Base-by-base conservation (phyloP, 1,140 invertebrate species). In the Armadillidium nasatum region DNA sequence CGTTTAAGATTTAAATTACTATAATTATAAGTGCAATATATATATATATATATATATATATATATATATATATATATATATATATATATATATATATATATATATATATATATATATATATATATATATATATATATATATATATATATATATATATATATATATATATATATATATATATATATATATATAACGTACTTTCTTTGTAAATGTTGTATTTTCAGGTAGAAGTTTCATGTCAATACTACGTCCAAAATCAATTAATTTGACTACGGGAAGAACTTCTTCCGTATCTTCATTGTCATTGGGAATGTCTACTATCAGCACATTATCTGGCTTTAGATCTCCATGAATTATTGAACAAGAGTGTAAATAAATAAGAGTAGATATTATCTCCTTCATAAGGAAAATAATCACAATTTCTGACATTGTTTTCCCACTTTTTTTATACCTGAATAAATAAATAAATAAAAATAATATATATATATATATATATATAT, bases 271-370 rank as follows among this genome's bases (percentile, higher is more conserved):
- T 19, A 72, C 75, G 6, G 43, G 23, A 7, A 74, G 78, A 33
- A 33, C 6, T 33, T 33, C 33, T 3, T 33, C 33, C 1, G 33
- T 3, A 33, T 33, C 33, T 33, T 1, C 33, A n/a, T 69, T 69
- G 44, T 23, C 44, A n/a, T 71, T 69, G 6, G 15, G 10, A 33
- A 21, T 45, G 72, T 80, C 54, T 3, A 81, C 45, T 10, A 67
- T 50, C 19, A 80, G 79, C 67, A 79, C 74, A 21, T 99, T 99
- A 84, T 99, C 96, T 0, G 96, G 95, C 85, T 98, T 99, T 60
- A 99, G 93, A 84, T 98, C 96, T 2, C 92, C 95, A 85, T 99
- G 97, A 77, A 99, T 93, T 74, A 99, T 96, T 84, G 91, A 89
- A 80, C 92, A 91, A 82, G 92, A 90, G 82, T 97, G 95, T 72